Evolutionary conservation across 2,797 vertebrate species (phyloP).

Genomic region (Naso thynnoides): DNA sequence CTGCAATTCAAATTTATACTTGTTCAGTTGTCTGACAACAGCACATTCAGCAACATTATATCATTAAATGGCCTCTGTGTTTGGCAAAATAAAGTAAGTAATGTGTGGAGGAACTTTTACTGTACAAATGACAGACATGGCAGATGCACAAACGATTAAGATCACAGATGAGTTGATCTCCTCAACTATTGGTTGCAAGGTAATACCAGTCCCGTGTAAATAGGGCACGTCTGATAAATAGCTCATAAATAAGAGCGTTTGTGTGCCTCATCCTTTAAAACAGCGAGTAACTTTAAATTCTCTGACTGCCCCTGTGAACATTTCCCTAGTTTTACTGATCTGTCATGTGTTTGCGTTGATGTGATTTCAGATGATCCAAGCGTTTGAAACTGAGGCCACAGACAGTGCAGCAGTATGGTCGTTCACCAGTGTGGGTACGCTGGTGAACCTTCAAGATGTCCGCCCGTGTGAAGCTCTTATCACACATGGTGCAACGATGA

Average conservation of each 20-base stretch:
- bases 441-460: slow-evolving; percentile 88
- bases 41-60: too few relatives aligned
- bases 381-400: slow-evolving; percentile 88
- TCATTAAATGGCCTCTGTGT: too few relatives aligned
- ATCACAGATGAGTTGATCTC: too few relatives aligned
- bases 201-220: too few relatives aligned
- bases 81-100: too few relatives aligned
- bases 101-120: too few relatives aligned
- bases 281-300: not conserved
- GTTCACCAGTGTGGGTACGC: slow-evolving; percentile 86
- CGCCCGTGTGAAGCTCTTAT: slow-evolving; percentile 87
- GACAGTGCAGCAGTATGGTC: slow-evolving; percentile 84
- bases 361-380: slow-evolving; percentile 86
- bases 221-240: not conserved
- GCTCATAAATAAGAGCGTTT: slow-evolving; percentile 6
- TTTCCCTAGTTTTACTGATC: slow-evolving; percentile 59
- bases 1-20: too few relatives aligned
- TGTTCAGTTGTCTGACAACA: too few relatives aligned
- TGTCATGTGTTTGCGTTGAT: slow-evolving; percentile 86
- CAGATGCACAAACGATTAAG: too few relatives aligned
- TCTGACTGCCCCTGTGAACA: not conserved
- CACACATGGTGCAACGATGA: slow-evolving; percentile 85
- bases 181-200: too few relatives aligned
- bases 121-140: too few relatives aligned
- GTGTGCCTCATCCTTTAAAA: not conserved